phyloP scores from a whole-genome alignment of 1,140 invertebrate species.

The Dreissena polymorpha region DNA sequence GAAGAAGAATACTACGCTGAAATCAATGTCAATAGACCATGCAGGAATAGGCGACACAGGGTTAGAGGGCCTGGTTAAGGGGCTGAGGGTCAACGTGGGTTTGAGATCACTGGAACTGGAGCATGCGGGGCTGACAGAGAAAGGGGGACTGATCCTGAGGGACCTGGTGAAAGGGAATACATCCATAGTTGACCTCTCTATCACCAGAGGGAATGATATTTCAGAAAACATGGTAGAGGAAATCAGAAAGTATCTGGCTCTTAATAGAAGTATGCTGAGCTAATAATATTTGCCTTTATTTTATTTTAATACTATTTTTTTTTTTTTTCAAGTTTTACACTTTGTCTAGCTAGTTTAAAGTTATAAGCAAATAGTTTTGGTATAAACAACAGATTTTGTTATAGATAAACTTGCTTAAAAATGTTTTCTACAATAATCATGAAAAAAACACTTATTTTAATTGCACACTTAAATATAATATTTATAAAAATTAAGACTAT shows the following conservation, averaged over 20 bases:
- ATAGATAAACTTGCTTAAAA: no score
- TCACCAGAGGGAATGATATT: slow-evolving; percentile 63
- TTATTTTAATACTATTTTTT: no score
- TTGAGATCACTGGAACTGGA: slow-evolving; percentile 63
- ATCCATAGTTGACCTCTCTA: slow-evolving; percentile 63
- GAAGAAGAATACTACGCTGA: slow-evolving; percentile 59
- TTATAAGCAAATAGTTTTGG: no score
- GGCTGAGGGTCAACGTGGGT: slow-evolving; percentile 60
- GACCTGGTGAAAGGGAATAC: slow-evolving; percentile 66
- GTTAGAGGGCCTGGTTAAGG: slow-evolving; percentile 51
- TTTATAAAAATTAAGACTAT: no score
- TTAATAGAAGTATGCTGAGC: slow-evolving; percentile 51
- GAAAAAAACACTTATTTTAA: no score
- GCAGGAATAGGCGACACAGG: slow-evolving; percentile 64
- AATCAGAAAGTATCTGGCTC: slow-evolving; percentile 59
- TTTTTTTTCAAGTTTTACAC: no score
- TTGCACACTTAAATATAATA: no score
- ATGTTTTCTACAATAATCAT: no score
- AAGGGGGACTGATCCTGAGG: slow-evolving; percentile 58
- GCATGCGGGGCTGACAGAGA: slow-evolving; percentile 57
- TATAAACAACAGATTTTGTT: no score
- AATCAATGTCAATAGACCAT: slow-evolving; percentile 62
- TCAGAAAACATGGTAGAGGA: slow-evolving; percentile 55
- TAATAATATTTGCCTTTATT: no score
- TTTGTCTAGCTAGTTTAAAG: no score